phyloP scores from a whole-genome alignment of 2,797 vertebrate species.

The Argentina silus region DNA sequence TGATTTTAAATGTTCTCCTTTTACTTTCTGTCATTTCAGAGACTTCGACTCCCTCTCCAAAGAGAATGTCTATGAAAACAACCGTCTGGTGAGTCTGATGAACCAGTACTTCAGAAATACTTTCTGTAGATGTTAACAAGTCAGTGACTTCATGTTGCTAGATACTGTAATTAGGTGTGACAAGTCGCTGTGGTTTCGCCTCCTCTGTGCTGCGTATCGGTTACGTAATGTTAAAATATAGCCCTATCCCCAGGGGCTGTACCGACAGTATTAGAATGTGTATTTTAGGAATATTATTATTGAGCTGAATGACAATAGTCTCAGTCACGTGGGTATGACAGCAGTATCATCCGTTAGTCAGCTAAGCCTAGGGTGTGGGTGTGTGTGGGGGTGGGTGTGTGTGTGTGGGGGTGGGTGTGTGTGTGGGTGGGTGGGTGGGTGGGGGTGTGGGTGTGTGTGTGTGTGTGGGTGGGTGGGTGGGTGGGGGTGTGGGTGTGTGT shows the following conservation, averaged over 20 bases:
- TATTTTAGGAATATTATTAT: not conserved
- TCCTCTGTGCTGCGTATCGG: not conserved
- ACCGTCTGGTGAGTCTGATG: constrained; percentile 88
- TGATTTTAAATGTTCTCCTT: not conserved
- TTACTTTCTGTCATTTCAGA: constrained; percentile 72
- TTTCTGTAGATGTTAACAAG: not conserved
- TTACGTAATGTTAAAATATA: not conserved
- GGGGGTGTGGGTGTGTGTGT: constrained; percentile 1
- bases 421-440: constrained; percentile 6
- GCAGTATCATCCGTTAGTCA: constrained; percentile 3
- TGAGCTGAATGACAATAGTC: not conserved
- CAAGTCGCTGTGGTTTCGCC: not conserved
- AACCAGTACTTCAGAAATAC: not conserved
- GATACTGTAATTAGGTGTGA: constrained; percentile 17
- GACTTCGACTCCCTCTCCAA: constrained; percentile 93
- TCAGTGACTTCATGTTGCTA: not conserved
- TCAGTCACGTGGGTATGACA: constrained; percentile 13
- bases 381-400: not conserved
- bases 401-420: constrained; percentile 1
- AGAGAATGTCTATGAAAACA: constrained; percentile 96
- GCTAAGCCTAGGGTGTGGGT: not conserved
- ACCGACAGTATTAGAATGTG: not conserved
- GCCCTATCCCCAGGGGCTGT: not conserved
- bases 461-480: not conserved
- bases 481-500: not conserved